A percentile compares a stretch with the other conserved stretches of the same genome.
Evolutionary conservation across 2,888 invertebrate species (phyloP).

Genomic region (Tiliacea aurago): DNA sequence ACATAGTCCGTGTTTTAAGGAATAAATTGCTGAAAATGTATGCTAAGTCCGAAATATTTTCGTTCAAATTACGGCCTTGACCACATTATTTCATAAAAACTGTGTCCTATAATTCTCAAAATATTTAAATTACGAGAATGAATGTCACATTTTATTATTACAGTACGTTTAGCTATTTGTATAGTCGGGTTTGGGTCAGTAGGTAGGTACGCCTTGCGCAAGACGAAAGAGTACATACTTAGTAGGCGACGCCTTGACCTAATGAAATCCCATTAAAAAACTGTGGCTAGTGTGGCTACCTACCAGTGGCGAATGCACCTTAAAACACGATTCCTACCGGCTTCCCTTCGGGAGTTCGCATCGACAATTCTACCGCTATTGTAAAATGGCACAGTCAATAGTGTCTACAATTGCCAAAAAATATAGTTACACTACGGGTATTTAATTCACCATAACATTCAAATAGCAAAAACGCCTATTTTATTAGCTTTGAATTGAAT

Average conservation of each 20-base stretch:
- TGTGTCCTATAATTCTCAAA: constrained; percentile 21
- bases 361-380: too few species aligned
- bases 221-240: constrained; percentile 10
- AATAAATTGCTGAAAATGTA: constrained; percentile 48
- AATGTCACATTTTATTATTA: constrained; percentile 20
- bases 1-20: constrained; percentile 8
- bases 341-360: too few species aligned
- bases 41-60: constrained; percentile 32
- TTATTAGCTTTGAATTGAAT: too few species aligned
- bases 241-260: constrained; percentile 48
- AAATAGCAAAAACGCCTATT: too few species aligned
- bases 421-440: too few species aligned
- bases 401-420: too few species aligned
- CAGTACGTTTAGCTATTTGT: constrained; percentile 32
- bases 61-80: constrained; percentile 29
- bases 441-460: too few species aligned
- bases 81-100: constrained; percentile 36
- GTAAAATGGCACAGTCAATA: too few species aligned
- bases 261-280: constrained; percentile 27
- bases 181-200: constrained; percentile 31
- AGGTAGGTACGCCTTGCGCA: constrained; percentile 34
- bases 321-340: too few species aligned
- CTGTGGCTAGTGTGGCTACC: neutral
- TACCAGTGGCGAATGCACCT: too few species aligned
- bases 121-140: constrained; percentile 46